A percentile compares a stretch with the other conserved stretches of the same genome.
Conservation (phyloP, 2,888 invertebrate genomes). For the Fragum whitleyi region DNA sequence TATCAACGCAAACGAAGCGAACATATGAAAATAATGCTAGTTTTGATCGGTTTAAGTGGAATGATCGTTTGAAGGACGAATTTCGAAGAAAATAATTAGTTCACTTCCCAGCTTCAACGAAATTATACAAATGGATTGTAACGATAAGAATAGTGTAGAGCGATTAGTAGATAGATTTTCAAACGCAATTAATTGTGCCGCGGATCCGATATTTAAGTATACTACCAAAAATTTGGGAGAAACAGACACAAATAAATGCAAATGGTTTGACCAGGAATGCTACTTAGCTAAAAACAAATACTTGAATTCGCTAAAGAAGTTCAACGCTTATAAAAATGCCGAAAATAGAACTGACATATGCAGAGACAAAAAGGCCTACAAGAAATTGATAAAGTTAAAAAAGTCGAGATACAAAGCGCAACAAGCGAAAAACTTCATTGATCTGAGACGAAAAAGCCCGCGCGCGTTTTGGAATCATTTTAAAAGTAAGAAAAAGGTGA, state of each 20-base stretch:
- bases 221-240: background rate
- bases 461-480: no score
- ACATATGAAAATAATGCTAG: no score
- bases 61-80: background rate
- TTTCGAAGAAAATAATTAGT: background rate
- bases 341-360: background rate
- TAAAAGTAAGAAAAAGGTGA: no score
- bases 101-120: no score
- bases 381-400: no score
- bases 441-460: no score
- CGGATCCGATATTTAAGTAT: conserved; percentile 1
- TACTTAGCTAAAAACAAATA: background rate
- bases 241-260: background rate
- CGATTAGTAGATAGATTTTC: background rate
- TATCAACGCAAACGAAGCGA: background rate
- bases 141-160: background rate
- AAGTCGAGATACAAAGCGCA: no score
- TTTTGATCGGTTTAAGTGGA: background rate
- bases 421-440: no score
- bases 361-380: no score
- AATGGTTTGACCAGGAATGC: conserved; percentile 26
- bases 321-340: background rate
- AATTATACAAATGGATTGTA: background rate
- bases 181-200: background rate
- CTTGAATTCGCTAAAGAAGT: background rate